A percentile compares a stretch with the other conserved stretches of the same genome.
Evolutionary conservation across 1,140 invertebrate genomes (phyloP).

Genomic region (Danaus melanippus): DNA sequence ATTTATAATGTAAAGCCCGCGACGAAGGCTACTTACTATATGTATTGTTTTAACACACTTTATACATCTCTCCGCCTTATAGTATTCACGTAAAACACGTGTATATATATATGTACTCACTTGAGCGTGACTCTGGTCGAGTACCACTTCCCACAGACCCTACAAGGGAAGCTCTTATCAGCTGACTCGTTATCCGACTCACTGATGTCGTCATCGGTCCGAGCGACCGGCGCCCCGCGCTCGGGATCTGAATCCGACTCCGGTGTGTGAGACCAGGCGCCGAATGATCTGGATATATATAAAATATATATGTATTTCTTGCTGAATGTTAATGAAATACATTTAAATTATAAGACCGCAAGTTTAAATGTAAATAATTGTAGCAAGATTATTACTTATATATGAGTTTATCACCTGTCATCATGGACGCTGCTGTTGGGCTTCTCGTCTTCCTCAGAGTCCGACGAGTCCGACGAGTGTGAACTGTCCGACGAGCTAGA

Average conservation of each 20-base stretch:
- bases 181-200: conserved; percentile 60
- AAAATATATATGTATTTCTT: not conserved
- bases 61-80: too few species aligned
- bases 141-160: conserved; percentile 65
- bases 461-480: conserved; percentile 51
- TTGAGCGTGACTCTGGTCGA: conserved; percentile 62
- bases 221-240: conserved; percentile 20
- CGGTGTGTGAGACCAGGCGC: conserved; percentile 42
- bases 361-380: too few species aligned
- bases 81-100: too few species aligned
- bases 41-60: too few species aligned
- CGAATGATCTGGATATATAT: conserved; percentile 37
- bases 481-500: conserved; percentile 44
- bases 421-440: conserved; percentile 29
- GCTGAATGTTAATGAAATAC: too few species aligned
- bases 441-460: conserved; percentile 29
- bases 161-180: conserved; percentile 67
- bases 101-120: conserved; percentile 32
- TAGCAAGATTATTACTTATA: too few species aligned
- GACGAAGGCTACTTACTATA: too few species aligned
- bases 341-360: not conserved
- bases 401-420: conserved; percentile 32
- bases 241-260: conserved; percentile 33
- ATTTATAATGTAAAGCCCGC: too few species aligned
- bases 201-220: conserved; percentile 43